Percentiles rank a stretch among this genome's conserved stretches.
These are phyloP conservation scores for Tokudaia tokunoshimensis DNA, from an alignment of 2,797 vertebrate species.

Conservation along the genomic window DNA sequence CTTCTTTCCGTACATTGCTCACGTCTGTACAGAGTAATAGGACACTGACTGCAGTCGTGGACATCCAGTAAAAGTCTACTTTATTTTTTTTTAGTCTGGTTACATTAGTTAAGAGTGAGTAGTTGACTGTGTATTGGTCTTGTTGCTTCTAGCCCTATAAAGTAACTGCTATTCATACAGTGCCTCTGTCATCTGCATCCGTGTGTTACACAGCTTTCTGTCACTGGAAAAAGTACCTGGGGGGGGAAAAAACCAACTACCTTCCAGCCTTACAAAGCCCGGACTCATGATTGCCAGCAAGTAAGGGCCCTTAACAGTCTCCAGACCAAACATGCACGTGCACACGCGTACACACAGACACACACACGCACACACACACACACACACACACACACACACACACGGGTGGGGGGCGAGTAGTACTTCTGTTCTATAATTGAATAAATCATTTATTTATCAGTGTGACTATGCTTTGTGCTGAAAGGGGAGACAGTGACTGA, in stretches of 20 bases:
- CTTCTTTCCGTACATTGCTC: neutral
- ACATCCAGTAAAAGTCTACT: neutral
- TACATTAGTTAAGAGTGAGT: neutral
- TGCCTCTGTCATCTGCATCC: neutral
- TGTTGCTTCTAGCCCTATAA: conserved; percentile 17
- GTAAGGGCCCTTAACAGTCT: neutral
- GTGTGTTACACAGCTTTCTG: neutral
- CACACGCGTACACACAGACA: neutral
- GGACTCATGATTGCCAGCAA: neutral
- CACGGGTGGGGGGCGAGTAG: neutral
- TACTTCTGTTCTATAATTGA: neutral
- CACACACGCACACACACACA: neutral
- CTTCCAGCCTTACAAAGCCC: neutral
- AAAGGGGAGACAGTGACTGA: conserved; percentile 14
- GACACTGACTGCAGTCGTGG: neutral
- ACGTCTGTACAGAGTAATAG: neutral
- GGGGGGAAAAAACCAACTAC: neutral
- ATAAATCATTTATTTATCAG: neutral
- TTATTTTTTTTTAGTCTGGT: neutral
- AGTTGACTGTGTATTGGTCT: neutral
- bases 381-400: neutral
- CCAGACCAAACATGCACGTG: neutral
- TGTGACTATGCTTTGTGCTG: neutral
- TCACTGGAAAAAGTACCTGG: neutral
- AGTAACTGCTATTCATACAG: neutral